phyloP scores from a whole-genome alignment of 2,113 vertebrate species.

The Calonectris borealis region DNA sequence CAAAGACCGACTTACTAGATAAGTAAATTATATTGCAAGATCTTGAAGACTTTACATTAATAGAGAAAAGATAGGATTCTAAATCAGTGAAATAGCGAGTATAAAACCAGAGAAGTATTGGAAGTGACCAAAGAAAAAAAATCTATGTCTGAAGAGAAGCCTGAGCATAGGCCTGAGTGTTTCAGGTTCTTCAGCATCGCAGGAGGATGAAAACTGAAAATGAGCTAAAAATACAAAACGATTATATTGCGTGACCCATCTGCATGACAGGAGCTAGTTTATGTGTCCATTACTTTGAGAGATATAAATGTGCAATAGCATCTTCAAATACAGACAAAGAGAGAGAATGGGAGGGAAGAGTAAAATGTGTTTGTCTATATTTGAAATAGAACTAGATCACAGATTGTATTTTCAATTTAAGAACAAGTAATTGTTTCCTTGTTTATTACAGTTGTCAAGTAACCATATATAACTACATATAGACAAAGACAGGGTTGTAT shows the following conservation, averaged over 20 bases:
- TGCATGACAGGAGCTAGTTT: neutral
- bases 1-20: neutral
- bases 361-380: conserved; percentile 13
- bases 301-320: neutral
- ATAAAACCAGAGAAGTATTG: neutral
- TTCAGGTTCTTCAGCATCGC: neutral
- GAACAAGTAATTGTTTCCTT: conserved; percentile 23
- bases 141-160: neutral
- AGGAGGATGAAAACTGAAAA: neutral
- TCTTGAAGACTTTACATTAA: neutral
- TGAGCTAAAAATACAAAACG: neutral
- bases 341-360: neutral
- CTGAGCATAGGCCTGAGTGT: neutral
- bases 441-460: conserved; percentile 51
- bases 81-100: neutral
- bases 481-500: conserved; percentile 15
- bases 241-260: neutral
- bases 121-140: neutral
- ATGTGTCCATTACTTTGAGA: neutral
- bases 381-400: conserved; percentile 35
- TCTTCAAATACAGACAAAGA: neutral
- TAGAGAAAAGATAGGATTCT: neutral
- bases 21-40: neutral
- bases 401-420: conserved; percentile 53
- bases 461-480: conserved; percentile 22